phyloP scores from a whole-genome alignment of 2,113 vertebrate genomes.

The Vimba vimba region DNA sequence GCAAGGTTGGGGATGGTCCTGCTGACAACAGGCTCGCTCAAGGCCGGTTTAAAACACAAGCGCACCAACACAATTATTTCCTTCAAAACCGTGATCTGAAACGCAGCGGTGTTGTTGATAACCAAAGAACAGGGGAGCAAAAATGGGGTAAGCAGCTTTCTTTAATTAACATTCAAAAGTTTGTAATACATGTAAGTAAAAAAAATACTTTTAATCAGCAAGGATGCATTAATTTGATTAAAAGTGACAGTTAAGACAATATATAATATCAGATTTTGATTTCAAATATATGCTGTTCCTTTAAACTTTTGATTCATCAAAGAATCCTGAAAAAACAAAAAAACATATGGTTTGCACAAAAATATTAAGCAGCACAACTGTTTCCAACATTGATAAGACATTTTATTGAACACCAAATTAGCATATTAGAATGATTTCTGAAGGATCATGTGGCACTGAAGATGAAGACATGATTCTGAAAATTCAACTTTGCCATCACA shows the following conservation, averaged over 20 bases:
- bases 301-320: background rate
- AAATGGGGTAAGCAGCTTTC: background rate
- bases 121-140: background rate
- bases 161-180: too few relatives aligned
- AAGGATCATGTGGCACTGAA: too few relatives aligned
- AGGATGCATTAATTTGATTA: background rate
- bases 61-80: background rate
- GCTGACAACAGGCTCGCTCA: background rate
- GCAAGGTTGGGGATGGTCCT: constrained; percentile 13
- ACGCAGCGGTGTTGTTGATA: background rate
- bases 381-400: background rate
- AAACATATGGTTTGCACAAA: background rate
- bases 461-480: too few relatives aligned
- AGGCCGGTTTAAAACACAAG: background rate
- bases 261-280: background rate
- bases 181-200: too few relatives aligned
- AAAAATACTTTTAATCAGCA: too few relatives aligned
- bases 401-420: too few relatives aligned
- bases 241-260: background rate
- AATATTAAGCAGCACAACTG: background rate
- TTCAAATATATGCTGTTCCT: background rate
- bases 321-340: background rate
- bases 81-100: background rate
- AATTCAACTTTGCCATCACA: too few relatives aligned
- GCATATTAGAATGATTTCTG: too few relatives aligned